These are phyloP conservation scores for Malacoctenus gilli DNA, from an alignment of 2,797 vertebrate genomes.

Conservation along the genomic window DNA sequence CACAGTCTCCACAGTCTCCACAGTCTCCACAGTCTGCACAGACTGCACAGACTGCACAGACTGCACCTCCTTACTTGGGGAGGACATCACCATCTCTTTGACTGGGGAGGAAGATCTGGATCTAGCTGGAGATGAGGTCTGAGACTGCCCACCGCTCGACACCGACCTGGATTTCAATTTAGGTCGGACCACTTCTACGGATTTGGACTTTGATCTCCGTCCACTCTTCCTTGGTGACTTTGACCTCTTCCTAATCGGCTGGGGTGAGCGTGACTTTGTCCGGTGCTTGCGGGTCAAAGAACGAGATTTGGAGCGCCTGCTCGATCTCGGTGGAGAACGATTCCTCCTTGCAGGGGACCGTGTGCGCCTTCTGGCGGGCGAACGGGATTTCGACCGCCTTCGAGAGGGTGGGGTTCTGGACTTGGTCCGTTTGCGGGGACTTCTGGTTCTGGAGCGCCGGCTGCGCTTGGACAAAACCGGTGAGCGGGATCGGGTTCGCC, in stretches of 20 bases:
- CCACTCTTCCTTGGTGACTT: conserved; percentile 64
- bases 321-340: conserved; percentile 63
- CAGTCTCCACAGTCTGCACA: no score
- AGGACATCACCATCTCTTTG: conserved; percentile 53
- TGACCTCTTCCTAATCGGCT: conserved; percentile 57
- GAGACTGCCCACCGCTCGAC: conserved; percentile 72
- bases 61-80: conserved; percentile 35
- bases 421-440: conserved; percentile 66
- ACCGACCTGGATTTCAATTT: conserved; percentile 76
- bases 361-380: conserved; percentile 73
- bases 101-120: conserved; percentile 68
- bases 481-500: conserved; percentile 80
- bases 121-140: conserved; percentile 69
- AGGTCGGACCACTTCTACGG: conserved; percentile 56
- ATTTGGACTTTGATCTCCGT: conserved; percentile 70
- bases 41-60: no score
- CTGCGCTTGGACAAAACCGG: conserved; percentile 71
- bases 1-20: no score
- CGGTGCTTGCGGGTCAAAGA: conserved; percentile 63
- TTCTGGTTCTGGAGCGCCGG: conserved; percentile 74
- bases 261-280: conserved; percentile 68
- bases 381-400: conserved; percentile 81
- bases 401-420: conserved; percentile 72
- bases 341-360: conserved; percentile 68
- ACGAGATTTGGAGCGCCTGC: conserved; percentile 74